Base-by-base conservation (phyloP, 2,797 vertebrate species). In the Trichosurus vulpecula region DNA sequence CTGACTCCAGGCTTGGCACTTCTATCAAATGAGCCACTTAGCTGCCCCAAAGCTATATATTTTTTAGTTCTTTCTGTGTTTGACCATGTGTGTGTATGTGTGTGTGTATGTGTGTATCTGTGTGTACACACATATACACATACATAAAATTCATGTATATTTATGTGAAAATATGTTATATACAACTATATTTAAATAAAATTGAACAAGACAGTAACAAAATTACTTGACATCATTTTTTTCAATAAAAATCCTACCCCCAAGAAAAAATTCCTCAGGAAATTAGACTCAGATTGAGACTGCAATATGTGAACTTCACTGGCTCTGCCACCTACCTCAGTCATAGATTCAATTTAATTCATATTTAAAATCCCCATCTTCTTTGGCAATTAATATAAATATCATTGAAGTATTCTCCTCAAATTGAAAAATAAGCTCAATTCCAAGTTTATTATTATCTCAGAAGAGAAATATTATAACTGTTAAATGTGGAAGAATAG, bases 381-480 rank as follows among this genome's bases (percentile, higher is more conserved):
- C 53, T 95, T 91, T 95, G 51, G 90, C n/a, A 10, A 66, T 81
- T 87, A 96, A 97, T 91, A 1, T 35, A 53, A 94, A 95, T 52
- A 61, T 11, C 90, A 27, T 74, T 95, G 91, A 93, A 97, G 96
- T 41, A 81, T 54, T 87, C 5, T 94, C 92, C 95, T 93, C 96
- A 95, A 93, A 81, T 96, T 51, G 95, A 95, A 96, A 97, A 97
- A 96, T 95, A 93, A 58, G n/a, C 92, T 97, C 16, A 55, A 87
- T 95, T 96, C 93, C 94, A 52, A 95, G 35, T 53, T 41, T 94
- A 95, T 96, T 66, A 41, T 92, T 94, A 57, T 91, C 54, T 95
- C 57, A 54, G 66, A 90, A 96, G 92, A 94, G 97, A 92, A 87
- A 93, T 6, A 6, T 13, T 90, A 9, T 90, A 81, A 92, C 14